These are phyloP conservation scores for Kradibia gibbosae DNA, from an alignment of 1,140 invertebrate species.

Conservation along the genomic window DNA sequence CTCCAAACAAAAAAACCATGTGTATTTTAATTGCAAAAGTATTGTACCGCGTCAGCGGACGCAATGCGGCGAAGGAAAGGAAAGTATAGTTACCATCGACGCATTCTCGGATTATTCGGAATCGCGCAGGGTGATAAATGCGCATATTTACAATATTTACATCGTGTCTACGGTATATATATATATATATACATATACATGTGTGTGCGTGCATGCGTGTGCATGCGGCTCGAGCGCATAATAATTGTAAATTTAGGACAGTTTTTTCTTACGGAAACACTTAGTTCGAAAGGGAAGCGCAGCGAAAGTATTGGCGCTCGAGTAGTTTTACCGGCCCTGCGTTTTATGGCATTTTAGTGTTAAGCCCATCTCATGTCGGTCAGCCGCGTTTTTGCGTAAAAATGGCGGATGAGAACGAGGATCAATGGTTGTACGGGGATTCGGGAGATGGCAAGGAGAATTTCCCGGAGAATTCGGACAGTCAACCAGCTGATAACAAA, in stretches of 20 bases:
- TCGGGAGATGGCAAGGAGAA: conserved; percentile 66
- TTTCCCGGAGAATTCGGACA: conserved; percentile 57
- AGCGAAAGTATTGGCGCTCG: neutral
- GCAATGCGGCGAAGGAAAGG: too few species aligned
- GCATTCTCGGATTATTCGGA: too few species aligned
- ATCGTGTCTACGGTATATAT: too few species aligned
- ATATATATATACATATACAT: neutral
- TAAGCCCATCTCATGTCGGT: neutral
- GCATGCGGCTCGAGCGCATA: neutral
- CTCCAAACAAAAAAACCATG: too few species aligned
- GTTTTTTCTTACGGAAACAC: neutral
- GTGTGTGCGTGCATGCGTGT: neutral
- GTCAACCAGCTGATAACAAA: conserved; percentile 60
- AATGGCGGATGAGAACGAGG: conserved; percentile 82
- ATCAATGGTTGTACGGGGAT: conserved; percentile 84
- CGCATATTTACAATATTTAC: too few species aligned
- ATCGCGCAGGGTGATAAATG: too few species aligned
- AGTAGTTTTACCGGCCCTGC: neutral
- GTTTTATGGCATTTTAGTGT: neutral
- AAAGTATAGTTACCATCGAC: too few species aligned
- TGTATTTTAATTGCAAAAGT: too few species aligned
- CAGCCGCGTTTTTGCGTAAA: conserved; percentile 52
- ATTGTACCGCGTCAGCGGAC: too few species aligned
- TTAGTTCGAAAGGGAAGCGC: neutral
- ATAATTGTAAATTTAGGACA: too few species aligned